Conservation (phyloP, 2,797 vertebrate species). For the Notolepis coatsorum region DNA sequence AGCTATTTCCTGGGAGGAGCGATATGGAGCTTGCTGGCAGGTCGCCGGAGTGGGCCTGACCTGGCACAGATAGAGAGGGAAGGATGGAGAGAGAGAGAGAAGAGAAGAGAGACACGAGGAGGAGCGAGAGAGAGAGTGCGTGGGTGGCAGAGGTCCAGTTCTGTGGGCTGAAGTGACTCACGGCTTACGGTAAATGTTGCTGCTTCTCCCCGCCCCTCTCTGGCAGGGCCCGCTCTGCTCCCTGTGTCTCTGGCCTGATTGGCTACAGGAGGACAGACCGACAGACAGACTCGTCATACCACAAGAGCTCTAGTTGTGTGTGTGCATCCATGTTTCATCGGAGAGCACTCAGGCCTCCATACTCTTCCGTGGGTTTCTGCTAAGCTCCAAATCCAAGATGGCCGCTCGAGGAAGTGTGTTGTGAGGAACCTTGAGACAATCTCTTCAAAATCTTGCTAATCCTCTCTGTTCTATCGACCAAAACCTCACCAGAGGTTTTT, state of each 20-base stretch:
- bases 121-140: constrained; percentile 27
- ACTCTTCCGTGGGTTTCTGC: too few species aligned
- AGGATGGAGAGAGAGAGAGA: constrained; percentile 50
- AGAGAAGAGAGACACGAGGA: constrained; percentile 15
- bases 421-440: too few species aligned
- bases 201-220: constrained; percentile 74
- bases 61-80: constrained; percentile 62
- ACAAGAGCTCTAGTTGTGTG: too few species aligned
- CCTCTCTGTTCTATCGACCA: too few species aligned
- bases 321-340: too few species aligned
- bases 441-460: too few species aligned
- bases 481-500: too few species aligned
- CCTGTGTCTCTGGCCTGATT: constrained; percentile 54
- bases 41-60: constrained; percentile 55
- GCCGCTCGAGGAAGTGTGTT: too few species aligned
- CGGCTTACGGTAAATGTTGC: constrained; percentile 81
- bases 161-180: constrained; percentile 82
- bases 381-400: too few species aligned
- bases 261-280: constrained; percentile 34
- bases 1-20: constrained; percentile 62
- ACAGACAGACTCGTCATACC: neutral
- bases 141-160: constrained; percentile 76
- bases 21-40: constrained; percentile 45
- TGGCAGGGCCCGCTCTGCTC: constrained; percentile 58
- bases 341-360: too few species aligned